phyloP scores from a whole-genome alignment of 1,140 invertebrate genomes.

The Drosophila littoralis region DNA sequence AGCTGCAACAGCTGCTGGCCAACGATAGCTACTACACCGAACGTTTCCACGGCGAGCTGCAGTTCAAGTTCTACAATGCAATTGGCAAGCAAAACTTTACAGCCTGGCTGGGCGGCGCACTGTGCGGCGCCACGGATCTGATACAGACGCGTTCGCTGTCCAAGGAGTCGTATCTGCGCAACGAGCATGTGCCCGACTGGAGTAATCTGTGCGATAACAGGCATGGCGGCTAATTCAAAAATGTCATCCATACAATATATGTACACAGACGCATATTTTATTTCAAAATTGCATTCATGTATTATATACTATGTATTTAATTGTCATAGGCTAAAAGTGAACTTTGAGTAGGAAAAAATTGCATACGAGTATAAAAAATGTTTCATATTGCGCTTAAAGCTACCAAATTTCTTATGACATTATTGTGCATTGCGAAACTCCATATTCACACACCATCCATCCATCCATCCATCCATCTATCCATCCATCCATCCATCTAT shows the following conservation, averaged over 20 bases:
- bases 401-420: slow-evolving; percentile 13
- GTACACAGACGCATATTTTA: too few relatives aligned
- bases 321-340: slow-evolving; percentile 44
- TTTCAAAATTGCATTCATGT: too few relatives aligned
- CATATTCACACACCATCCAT: too few relatives aligned
- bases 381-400: slow-evolving; percentile 30
- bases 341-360: slow-evolving; percentile 37
- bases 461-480: too few relatives aligned
- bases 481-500: too few relatives aligned
- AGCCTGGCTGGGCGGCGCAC: slow-evolving; percentile 93
- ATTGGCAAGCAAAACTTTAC: slow-evolving; percentile 94
- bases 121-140: slow-evolving; percentile 93
- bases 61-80: slow-evolving; percentile 89
- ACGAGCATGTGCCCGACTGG: slow-evolving; percentile 92
- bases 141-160: slow-evolving; percentile 89
- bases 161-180: slow-evolving; percentile 90
- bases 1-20: slow-evolving; percentile 88
- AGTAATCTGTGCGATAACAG: slow-evolving; percentile 89
- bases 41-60: slow-evolving; percentile 85
- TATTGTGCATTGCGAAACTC: slow-evolving; percentile 31
- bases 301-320: slow-evolving; percentile 17
- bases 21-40: slow-evolving; percentile 88
- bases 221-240: slow-evolving; percentile 49
- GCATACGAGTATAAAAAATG: slow-evolving; percentile 45
- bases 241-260: slow-evolving; percentile 13